Evolutionary conservation across 1,140 invertebrate species (phyloP).

Genomic region (Tigriopus japonicus): DNA sequence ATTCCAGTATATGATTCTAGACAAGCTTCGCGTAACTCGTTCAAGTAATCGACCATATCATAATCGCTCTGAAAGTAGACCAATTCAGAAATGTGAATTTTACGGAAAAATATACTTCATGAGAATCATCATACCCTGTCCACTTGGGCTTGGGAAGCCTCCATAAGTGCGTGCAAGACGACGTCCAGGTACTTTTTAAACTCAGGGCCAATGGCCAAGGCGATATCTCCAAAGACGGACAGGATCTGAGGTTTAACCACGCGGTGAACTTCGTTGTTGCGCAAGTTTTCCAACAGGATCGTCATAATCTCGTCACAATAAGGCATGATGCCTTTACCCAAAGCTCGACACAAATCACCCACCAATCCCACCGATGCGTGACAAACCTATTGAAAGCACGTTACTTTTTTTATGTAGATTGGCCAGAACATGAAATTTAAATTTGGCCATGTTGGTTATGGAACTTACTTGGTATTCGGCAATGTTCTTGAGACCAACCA

Average conservation of each 20-base stretch:
- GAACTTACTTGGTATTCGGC: conserved; percentile 48
- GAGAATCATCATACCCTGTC: conserved; percentile 40
- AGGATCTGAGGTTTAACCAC: conserved; percentile 89
- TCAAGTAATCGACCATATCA: conserved; percentile 87
- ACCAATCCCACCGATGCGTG: conserved; percentile 77
- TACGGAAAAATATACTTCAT: conserved; percentile 10
- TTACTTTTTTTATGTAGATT: too few relatives aligned
- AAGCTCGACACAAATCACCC: conserved; percentile 75
- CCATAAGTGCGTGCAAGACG: conserved; percentile 68
- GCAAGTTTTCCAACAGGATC: conserved; percentile 64
- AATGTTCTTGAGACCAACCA: conserved; percentile 74
- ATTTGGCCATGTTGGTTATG: too few relatives aligned
- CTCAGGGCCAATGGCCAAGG: conserved; percentile 70
- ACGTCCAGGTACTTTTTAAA: conserved; percentile 84
- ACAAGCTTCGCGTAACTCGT: conserved; percentile 82
- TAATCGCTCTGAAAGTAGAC: conserved; percentile 45
- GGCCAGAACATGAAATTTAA: too few relatives aligned
- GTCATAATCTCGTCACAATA: conserved; percentile 92
- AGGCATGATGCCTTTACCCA: conserved; percentile 64
- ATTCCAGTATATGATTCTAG: conserved; percentile 93
- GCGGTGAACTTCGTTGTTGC: conserved; percentile 64
- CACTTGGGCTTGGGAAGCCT: conserved; percentile 76
- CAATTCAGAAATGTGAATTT: conserved; percentile 9
- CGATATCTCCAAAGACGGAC: conserved; percentile 87
- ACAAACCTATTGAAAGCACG: conserved; percentile 38